Percentiles rank a stretch among this genome's conserved stretches.
phyloP scores from a whole-genome alignment of 2,113 vertebrate species.

The human (Homo sapiens) region DNA sequence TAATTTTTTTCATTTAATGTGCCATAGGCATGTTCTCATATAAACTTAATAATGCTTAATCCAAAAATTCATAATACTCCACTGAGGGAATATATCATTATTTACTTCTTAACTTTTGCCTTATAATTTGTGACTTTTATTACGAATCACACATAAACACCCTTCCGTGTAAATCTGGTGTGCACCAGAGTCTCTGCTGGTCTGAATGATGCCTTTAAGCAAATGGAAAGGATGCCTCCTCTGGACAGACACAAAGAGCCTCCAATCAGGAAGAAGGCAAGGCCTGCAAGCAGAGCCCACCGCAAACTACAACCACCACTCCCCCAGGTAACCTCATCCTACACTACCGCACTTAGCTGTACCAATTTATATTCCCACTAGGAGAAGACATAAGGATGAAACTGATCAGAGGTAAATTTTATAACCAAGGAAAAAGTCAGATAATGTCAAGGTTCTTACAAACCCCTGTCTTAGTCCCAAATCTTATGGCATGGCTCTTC shows the following conservation, averaged over 20 bases:
- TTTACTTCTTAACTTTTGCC: background rate
- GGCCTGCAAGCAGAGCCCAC: fast-evolving
- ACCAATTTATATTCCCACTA: background rate
- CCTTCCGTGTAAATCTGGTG: background rate
- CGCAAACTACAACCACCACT: background rate
- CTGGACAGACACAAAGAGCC: background rate
- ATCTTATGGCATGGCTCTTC: background rate
- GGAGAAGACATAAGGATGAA: background rate
- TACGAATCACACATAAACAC: background rate
- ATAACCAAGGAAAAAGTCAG: background rate
- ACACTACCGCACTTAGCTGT: too few relatives aligned
- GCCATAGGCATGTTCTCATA: background rate
- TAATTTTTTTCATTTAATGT: background rate
- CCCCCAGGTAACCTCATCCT: background rate
- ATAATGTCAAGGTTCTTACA: background rate
- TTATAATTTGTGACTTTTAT: background rate
- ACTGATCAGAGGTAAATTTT: background rate
- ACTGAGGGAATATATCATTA: background rate
- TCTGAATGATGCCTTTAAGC: background rate
- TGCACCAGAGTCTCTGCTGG: background rate
- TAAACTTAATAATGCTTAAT: background rate
- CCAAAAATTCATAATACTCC: background rate
- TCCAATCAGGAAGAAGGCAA: background rate
- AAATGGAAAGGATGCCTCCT: background rate
- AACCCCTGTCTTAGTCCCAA: background rate